phyloP scores from a whole-genome alignment of 2,888 invertebrate genomes.

The Drosophila mimica region DNA sequence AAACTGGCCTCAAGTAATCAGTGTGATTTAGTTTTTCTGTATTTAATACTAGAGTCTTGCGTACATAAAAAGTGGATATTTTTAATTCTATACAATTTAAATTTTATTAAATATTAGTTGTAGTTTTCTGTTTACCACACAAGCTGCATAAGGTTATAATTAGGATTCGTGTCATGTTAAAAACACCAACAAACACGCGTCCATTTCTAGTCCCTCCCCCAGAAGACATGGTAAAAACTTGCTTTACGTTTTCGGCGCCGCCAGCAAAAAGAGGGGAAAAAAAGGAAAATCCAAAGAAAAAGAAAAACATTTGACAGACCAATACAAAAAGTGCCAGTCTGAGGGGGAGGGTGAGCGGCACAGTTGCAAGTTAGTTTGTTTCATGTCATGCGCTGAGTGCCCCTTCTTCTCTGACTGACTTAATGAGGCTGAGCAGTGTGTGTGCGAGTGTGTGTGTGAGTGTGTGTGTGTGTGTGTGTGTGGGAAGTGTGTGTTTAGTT shows the following conservation, averaged over 20 bases:
- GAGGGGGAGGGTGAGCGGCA: not conserved
- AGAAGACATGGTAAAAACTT: conserved; percentile 27
- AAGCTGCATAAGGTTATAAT: not conserved
- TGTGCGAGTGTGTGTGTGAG: conserved; percentile 8
- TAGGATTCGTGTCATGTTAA: not conserved
- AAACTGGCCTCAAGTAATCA: not conserved
- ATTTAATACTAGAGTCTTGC: not conserved
- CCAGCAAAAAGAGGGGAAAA: conserved; percentile 22
- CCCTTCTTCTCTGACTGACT: conserved; percentile 23
- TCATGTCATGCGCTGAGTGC: conserved; percentile 45
- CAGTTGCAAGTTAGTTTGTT: conserved; percentile 40
- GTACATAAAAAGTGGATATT: not conserved
- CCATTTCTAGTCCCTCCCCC: not conserved
- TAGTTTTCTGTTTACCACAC: not conserved
- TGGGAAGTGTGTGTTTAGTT: conserved; percentile 13
- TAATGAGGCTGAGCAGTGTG: conserved; percentile 52
- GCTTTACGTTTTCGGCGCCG: conserved; percentile 31
- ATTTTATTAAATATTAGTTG: not conserved
- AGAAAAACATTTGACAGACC: conserved; percentile 40
- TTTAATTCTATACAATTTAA: not conserved
- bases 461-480: conserved; percentile 5
- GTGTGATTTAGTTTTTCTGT: not conserved
- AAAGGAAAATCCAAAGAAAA: conserved; percentile 7
- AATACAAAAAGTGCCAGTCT: conserved; percentile 14
- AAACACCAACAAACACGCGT: not conserved